Evolutionary conservation across 1,140 invertebrate genomes (phyloP), one percentile per base, ranked within the genome.

Genomic region (Andricus grossulariae): DNA sequence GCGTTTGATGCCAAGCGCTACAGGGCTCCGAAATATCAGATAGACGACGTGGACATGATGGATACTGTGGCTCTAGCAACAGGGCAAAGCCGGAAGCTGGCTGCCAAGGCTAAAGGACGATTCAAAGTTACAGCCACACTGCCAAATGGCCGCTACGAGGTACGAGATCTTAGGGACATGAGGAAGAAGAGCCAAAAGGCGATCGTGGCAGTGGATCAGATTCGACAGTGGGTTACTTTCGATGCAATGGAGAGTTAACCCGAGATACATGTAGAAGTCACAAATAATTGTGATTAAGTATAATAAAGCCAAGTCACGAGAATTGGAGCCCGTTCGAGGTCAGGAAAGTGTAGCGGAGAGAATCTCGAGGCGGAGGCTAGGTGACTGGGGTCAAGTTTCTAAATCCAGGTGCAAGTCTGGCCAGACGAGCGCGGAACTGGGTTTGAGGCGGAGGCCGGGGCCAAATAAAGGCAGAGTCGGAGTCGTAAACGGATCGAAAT

Each of bases 61-160:
- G 50, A 7, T 7, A 49, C 80, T 0, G 71, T 21, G 12, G 60
- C 60, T 16, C 13, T 32, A 7, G 60, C 81, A 0, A 80, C 79
- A 5, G 83, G 82, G 5, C 49, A 76, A 7, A 85, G 82, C 71
- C 66, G 57, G 8, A 85, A 83, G 57, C 45, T 85, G 10, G 60
- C 52, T 2, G 55, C 80, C 0, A 84, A 80, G 75, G 77, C 77
- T 18, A 83, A 82, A 50, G 84, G 84, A 7, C 82, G 83, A 3
- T 89, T 86, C 77, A 80, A 77, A 57, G 75, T 89, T 8, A 81
- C 80, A 12, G 79, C 84, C 60, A 80, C 85, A 8, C 50, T 87
- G 50, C 82, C 80, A 7, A 78, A 87, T 54, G 87, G 87, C 45
- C 72, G 87, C 3, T 89, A 87, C 71, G 81, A 82, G 50, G 84